Evolutionary conservation across 2,888 invertebrate genomes (phyloP), one percentile per base, ranked within the genome.

Genomic region (Acleris holmiana): DNA sequence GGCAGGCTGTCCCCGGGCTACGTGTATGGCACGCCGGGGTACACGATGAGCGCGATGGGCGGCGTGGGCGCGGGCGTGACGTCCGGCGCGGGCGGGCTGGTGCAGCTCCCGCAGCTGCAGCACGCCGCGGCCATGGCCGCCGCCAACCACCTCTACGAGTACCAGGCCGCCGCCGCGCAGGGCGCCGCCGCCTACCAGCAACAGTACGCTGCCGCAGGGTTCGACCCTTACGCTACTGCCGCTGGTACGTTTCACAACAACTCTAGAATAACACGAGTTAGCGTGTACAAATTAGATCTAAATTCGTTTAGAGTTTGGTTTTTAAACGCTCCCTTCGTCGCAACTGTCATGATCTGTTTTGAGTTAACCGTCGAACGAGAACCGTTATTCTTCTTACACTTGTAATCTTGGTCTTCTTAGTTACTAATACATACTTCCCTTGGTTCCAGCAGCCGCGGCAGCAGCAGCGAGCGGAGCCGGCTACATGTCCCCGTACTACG

Each of bases 121-220:
- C 95, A 95, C 79, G 96, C 96, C 0, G 96, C 96, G 8, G 96
- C 96, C 0, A 94, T 96, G 61, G 96, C 96, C 13, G 96, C 96
- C 0, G 96, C 96, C n/a, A 95, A 95, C 76, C 96, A 97, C 79
- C 95, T 96, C 80, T 96, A 96, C 82, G 96, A 96, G 89, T 96
- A 97, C 86, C 96, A 96, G 78, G 95, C 95, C 15, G 95, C 95
- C 0, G 95, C 95, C 4, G 96, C 96, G 2, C 96, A 96, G 48
- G 94, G 94, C 6, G 94, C 94, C 10, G 95, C 94, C 84, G 94
- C 95, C 1, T 96, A 95, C 78, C 95, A 95, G 60, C 95, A 95
- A 69, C 95, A 96, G 74, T 95, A 96, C 76, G 94, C 96, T 64
- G 94, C 96, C 61, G 95, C 95, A 71, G 95, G 96, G 67, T 95